phyloP scores from a whole-genome alignment of 2,113 vertebrate species.

The Chiloscyllium plagiosum region DNA sequence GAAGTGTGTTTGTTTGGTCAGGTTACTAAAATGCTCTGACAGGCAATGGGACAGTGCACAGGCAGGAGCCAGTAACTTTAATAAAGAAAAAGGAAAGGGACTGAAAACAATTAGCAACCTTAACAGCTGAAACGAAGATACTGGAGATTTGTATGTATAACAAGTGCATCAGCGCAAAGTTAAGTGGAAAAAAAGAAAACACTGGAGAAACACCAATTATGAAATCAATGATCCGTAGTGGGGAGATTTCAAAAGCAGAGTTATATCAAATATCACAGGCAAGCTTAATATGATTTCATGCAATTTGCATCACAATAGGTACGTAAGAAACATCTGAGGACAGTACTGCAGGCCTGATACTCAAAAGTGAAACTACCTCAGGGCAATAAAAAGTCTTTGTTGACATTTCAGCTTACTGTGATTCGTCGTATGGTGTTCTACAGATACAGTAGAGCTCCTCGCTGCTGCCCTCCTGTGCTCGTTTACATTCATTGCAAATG shows the following conservation, averaged over 20 bases:
- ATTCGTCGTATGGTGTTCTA: conserved; percentile 82
- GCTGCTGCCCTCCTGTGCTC: conserved; percentile 89
- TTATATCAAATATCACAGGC: not conserved
- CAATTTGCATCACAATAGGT: conserved; percentile 3
- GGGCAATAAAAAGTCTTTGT: conserved; percentile 23
- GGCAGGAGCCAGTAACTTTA: not conserved
- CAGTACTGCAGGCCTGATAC: conserved; percentile 21
- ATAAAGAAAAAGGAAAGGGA: not conserved
- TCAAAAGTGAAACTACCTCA: conserved; percentile 13
- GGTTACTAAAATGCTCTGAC: not conserved
- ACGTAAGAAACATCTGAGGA: not conserved
- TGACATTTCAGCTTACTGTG: conserved; percentile 66
- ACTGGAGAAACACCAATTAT: not conserved
- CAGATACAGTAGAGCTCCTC: conserved; percentile 89
- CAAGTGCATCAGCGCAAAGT: not conserved
- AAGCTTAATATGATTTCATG: not conserved
- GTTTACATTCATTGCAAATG: conserved; percentile 96
- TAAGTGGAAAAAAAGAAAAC: not conserved
- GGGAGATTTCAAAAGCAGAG: not conserved
- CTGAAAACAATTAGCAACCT: too few species aligned
- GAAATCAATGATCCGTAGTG: not conserved
- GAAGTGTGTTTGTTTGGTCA: not conserved
- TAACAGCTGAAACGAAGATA: not conserved
- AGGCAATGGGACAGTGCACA: not conserved
- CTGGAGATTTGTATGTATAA: not conserved